Base-by-base conservation (phyloP, 1,140 invertebrate species). In the Drosophila littoralis region DNA sequence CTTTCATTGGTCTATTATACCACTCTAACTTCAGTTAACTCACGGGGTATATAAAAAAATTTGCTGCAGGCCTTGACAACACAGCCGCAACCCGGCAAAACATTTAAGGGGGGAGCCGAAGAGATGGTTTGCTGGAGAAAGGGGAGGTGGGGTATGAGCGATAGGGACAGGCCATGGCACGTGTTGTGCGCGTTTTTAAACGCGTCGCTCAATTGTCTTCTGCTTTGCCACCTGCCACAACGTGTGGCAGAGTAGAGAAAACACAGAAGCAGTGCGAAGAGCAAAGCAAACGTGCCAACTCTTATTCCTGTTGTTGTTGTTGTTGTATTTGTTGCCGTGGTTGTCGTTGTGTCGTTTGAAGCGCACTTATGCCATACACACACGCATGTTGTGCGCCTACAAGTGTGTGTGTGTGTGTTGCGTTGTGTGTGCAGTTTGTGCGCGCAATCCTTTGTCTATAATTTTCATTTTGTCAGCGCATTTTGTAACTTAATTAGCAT, bases 401-500 rank as follows among this genome's bases (percentile, higher is more conserved):
- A 28, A 45, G 22, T 28, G 22, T 40, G 48, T 28, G 35, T 38
- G 4, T 12, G 40, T 46, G 22, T 45, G 10, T 52, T 17, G 10
- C 57, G 43, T 51, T 50, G 32, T 28, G 22, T 35, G 48, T 73
- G 50, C 22, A 5, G 22, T 28, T 28, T 42, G 42, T 61, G 50
- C 60, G 63, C 22, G 35, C 36, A 50, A 51, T 33, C 63, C 75
- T 74, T 70, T 77, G 65, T 79, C 81, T 84, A 84, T 84, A 85
- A 79, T 79, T 84, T 84, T 59, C 60, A 80, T 85, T 80, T 84
- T 80, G 60, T 75, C 77, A 67, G 81, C 65, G 74, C 61, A 84
- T 84, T 84, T 84, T 84, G 81, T 83, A 80, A 84, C 65, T 84
- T 80, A 80, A 84, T 84, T 84, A 80, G 81, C 81, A 83, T 84